phyloP scores from a whole-genome alignment of 2,888 invertebrate genomes.

The Piscicola geometra region DNA sequence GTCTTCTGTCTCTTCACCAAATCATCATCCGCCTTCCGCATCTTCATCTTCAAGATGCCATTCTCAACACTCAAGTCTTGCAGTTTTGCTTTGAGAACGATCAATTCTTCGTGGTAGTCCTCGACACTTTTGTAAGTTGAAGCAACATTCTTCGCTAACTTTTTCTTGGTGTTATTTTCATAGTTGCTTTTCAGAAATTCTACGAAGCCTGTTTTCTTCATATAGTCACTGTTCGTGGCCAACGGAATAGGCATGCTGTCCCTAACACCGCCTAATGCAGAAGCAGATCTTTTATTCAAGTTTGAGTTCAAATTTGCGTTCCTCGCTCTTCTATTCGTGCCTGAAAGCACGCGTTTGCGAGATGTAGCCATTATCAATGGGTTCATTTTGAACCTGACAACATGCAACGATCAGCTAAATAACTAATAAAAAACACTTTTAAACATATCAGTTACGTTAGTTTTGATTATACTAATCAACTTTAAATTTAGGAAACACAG shows the following conservation, averaged over 20 bases:
- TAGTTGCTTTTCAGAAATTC: constrained; percentile 4
- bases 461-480: no score
- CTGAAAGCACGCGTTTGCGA: neutral
- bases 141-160: neutral
- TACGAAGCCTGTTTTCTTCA: constrained; percentile 3
- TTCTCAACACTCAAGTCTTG: neutral
- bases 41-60: neutral
- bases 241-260: neutral
- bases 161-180: neutral
- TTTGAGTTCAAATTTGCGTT: neutral
- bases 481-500: no score
- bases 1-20: neutral
- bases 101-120: neutral
- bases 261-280: neutral
- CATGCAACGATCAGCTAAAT: no score
- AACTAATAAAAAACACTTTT: no score
- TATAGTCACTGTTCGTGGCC: neutral
- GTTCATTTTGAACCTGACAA: neutral
- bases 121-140: neutral
- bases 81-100: neutral
- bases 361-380: neutral
- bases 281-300: neutral
- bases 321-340: neutral
- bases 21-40: neutral
- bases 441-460: no score